These are phyloP conservation scores for Orchestes rusci DNA, from an alignment of 2,888 invertebrate genomes.

Conservation along the genomic window DNA sequence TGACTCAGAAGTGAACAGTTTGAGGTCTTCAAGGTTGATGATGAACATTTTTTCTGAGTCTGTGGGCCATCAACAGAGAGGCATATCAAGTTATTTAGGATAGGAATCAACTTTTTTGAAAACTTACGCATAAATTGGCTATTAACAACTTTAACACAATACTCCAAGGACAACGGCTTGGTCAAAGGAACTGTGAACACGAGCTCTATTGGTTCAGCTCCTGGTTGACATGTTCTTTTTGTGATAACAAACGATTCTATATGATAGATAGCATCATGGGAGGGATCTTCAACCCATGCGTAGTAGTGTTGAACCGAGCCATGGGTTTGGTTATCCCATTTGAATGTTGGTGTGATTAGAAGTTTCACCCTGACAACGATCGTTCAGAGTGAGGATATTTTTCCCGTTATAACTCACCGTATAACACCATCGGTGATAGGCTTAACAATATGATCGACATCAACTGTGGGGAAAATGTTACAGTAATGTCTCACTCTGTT, in stretches of 20 bases:
- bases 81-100: not conserved
- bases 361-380: conserved; percentile 57
- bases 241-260: conserved; percentile 80
- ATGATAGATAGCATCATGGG: conserved; percentile 91
- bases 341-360: conserved; percentile 63
- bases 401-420: too few relatives aligned
- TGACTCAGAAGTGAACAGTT: conserved; percentile 32
- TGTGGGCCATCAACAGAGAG: conserved; percentile 30
- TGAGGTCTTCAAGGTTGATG: conserved; percentile 33
- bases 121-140: conserved; percentile 68
- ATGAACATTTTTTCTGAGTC: conserved; percentile 54
- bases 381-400: too few relatives aligned
- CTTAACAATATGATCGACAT: conserved; percentile 78
- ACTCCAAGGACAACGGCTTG: conserved; percentile 87
- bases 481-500: conserved; percentile 32
- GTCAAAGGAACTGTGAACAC: conserved; percentile 92
- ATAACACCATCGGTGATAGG: conserved; percentile 93
- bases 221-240: conserved; percentile 49
- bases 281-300: conserved; percentile 97
- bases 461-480: conserved; percentile 46
- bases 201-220: conserved; percentile 69
- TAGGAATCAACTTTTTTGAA: not conserved
- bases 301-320: conserved; percentile 81
- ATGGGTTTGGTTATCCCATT: conserved; percentile 87
- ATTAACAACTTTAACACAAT: conserved; percentile 78